Evolutionary conservation across 2,888 invertebrate species (phyloP), one percentile per base, ranked within the genome.

Genomic region (Ditula angustiorana): DNA sequence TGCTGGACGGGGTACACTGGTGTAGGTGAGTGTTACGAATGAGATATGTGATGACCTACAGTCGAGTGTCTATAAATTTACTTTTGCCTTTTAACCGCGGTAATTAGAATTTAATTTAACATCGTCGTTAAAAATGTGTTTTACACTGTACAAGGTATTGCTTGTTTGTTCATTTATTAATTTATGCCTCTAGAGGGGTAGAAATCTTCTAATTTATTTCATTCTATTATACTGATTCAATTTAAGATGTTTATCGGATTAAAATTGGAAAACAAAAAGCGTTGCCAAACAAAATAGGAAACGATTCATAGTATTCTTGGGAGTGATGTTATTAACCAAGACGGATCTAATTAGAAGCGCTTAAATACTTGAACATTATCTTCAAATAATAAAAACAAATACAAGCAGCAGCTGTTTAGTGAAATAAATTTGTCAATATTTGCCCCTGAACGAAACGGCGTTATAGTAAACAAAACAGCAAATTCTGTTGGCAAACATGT

Each of bases 381-480:
- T 5, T 49, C 55, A 64, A 66, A 68, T 61, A 71, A 67, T 64
- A 66, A 70, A 68, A 55, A 73, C 77, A 75, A 76, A 80, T 53
- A 23, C 23, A 23, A 7, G 21, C 33, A n/a, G 30, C 87, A 88
- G 78, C 86, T 87, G 87, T 80, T 82, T 79, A 74, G 70, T 77
- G 73, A 77, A 81, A 74, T 69, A 77, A 74, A 72, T 73, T 70
- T 60, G 59, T 66, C 78, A 83, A 33, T 70, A 81, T 88, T 87
- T 85, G 83, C 80, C 78, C 70, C 74, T 76, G 74, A 82, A 85
- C 85, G 80, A 78, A 77, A 81, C 77, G 78, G 80, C 79, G 83
- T 84, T 83, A 80, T 83, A 82, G 83, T 82, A 84, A 90, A 87
- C 80, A 86, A 80, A 74, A 72, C 75, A 78, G 80, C 80, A 88